phyloP scores from a whole-genome alignment of 2,888 invertebrate genomes.

The Sceliomorpha sp. region DNA sequence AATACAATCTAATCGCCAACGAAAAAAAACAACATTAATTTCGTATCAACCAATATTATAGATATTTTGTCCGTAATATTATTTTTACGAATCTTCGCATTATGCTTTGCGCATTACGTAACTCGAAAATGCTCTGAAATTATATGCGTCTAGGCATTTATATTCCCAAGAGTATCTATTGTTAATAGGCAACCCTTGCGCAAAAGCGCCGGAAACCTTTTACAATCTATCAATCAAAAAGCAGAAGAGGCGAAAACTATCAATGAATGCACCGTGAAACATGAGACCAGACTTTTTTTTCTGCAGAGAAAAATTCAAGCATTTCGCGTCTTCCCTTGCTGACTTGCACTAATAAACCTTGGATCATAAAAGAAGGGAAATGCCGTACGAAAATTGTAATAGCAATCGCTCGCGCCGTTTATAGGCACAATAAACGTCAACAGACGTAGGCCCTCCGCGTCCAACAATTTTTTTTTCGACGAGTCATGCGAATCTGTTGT shows the following conservation, averaged over 20 bases:
- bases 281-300: conserved; percentile 53
- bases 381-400: conserved; percentile 72
- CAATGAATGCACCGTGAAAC: conserved; percentile 59
- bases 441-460: conserved; percentile 68
- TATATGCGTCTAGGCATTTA: conserved; percentile 30
- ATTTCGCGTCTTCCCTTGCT: conserved; percentile 66
- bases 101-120: no score
- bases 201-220: conserved; percentile 70
- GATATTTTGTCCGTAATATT: no score
- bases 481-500: conserved; percentile 66
- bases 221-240: conserved; percentile 76
- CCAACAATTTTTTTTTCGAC: conserved; percentile 65
- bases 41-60: no score
- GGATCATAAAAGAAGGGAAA: conserved; percentile 53
- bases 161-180: conserved; percentile 66
- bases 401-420: conserved; percentile 72
- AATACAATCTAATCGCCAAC: no score
- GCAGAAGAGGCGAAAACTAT: conserved; percentile 59
- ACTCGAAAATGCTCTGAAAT: no score
- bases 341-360: conserved; percentile 75
- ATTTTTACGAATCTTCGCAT: no score
- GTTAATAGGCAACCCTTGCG: conserved; percentile 69
- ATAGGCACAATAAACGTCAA: conserved; percentile 77
- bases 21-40: no score
- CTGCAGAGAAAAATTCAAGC: conserved; percentile 35